Conservation (phyloP, 2,888 invertebrate species). For the Boloria selene region DNA sequence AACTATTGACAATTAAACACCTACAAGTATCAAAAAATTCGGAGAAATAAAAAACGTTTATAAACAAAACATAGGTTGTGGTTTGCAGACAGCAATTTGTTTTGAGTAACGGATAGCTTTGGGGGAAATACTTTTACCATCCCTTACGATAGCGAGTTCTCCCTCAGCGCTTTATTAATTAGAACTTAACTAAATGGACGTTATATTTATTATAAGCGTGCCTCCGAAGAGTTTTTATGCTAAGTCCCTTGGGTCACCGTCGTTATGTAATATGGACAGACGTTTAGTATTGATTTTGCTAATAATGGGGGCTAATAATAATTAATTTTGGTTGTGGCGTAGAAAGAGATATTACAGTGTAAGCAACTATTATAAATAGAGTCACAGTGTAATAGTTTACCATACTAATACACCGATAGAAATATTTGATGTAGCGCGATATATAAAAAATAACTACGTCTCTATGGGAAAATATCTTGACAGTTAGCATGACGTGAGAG, state of each 20-base stretch:
- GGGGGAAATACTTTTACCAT: conserved; percentile 40
- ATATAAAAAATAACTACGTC: too few species aligned
- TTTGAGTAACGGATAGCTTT: conserved; percentile 35
- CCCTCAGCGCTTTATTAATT: conserved; percentile 47
- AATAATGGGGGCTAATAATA: conserved; percentile 9
- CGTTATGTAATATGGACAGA: conserved; percentile 23
- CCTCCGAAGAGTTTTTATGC: conserved; percentile 38
- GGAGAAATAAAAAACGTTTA: not conserved
- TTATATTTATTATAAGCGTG: conserved; percentile 43
- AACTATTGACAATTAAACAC: too few species aligned
- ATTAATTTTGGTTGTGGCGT: not conserved
- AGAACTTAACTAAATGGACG: conserved; percentile 45
- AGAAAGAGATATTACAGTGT: too few species aligned
- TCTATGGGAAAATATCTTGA: too few species aligned
- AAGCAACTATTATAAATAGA: too few species aligned
- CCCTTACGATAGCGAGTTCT: conserved; percentile 36
- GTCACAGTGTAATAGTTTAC: too few species aligned
- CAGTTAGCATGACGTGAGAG: too few species aligned
- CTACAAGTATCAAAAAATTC: not conserved
- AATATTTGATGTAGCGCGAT: too few species aligned
- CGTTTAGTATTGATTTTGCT: conserved; percentile 18
- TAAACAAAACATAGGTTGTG: conserved; percentile 9
- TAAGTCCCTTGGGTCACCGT: conserved; percentile 26
- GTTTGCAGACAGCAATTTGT: conserved; percentile 37
- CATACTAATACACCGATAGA: too few species aligned